Percentiles rank a stretch among this genome's conserved stretches.
phyloP scores from a whole-genome alignment of 2,797 vertebrate genomes.

The Lacerta viridis region DNA sequence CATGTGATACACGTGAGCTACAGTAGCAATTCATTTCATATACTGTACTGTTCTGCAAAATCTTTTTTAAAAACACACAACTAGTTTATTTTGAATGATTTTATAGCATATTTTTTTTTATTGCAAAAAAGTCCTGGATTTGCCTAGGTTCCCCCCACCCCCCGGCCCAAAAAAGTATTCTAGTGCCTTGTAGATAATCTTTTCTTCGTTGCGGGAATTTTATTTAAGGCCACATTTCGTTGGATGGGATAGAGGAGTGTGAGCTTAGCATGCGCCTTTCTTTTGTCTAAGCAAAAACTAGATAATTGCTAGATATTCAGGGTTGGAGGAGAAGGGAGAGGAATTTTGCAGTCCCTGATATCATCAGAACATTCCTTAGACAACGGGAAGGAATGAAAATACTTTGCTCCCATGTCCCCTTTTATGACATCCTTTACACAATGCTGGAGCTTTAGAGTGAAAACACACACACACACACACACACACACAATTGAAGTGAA shows the following conservation, averaged over 20 bases:
- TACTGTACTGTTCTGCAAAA: not conserved
- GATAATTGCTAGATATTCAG: slow-evolving; percentile 7
- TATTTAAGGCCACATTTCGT: slow-evolving; percentile 34
- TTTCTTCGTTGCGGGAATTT: slow-evolving; percentile 3
- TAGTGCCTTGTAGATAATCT: slow-evolving; percentile 9
- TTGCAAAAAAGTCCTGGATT: slow-evolving; percentile 58
- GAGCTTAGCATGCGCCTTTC: slow-evolving; percentile 3
- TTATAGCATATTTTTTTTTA: slow-evolving; percentile 59
- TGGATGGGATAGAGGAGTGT: not conserved
- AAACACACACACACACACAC: not conserved
- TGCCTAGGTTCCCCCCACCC: slow-evolving; percentile 4
- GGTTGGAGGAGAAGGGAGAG: slow-evolving; percentile 15
- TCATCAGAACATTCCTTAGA: slow-evolving; percentile 5
- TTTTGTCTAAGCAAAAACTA: slow-evolving; percentile 17
- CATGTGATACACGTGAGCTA: rapidly evolving
- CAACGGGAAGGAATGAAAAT: slow-evolving; percentile 41
- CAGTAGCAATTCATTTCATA: not conserved
- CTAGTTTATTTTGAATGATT: slow-evolving; percentile 59
- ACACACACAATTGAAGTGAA: slow-evolving; percentile 8
- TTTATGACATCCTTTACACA: slow-evolving; percentile 30
- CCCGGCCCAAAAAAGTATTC: not conserved
- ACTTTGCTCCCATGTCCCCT: slow-evolving; percentile 3
- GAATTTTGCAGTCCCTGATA: slow-evolving; percentile 42
- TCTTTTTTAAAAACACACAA: not conserved
- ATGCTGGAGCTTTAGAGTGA: not conserved